Evolutionary conservation across 1,140 invertebrate genomes (phyloP).

Genomic region (Trichoplusia ni): DNA sequence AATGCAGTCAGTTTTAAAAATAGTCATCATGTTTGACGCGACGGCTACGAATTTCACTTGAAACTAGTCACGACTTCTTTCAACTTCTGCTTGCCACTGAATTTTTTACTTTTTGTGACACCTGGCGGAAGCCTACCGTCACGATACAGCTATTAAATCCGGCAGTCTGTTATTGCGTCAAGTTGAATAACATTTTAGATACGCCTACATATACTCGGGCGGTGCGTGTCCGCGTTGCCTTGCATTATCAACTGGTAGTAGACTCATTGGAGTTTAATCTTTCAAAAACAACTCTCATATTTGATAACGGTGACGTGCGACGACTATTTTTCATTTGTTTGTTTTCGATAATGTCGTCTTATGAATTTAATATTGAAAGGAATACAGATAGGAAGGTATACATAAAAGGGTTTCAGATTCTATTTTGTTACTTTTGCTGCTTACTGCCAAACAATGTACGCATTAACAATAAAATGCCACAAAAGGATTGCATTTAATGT

Average conservation of each 20-base stretch:
- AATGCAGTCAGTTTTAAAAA: slow-evolving; percentile 42
- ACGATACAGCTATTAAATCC: slow-evolving; percentile 61
- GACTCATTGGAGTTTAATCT: no score
- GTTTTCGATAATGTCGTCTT: no score
- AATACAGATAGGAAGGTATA: no score
- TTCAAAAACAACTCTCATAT: no score
- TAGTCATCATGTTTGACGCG: slow-evolving; percentile 39
- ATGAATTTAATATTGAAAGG: no score
- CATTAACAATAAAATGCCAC: slow-evolving; percentile 4
- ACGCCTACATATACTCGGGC: slow-evolving; percentile 35
- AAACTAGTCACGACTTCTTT: slow-evolving; percentile 48
- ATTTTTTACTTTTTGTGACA: slow-evolving; percentile 48
- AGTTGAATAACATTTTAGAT: slow-evolving; percentile 48
- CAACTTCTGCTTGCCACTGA: slow-evolving; percentile 39
- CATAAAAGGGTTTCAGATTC: no score
- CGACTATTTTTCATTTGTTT: slow-evolving; percentile 3
- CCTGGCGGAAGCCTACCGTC: slow-evolving; percentile 57
- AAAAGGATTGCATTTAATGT: background rate
- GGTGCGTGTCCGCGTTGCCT: slow-evolving; percentile 12
- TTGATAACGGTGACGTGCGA: no score
- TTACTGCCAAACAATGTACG: background rate
- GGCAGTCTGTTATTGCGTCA: slow-evolving; percentile 50
- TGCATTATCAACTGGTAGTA: no score
- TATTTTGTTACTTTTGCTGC: background rate
- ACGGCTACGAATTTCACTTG: slow-evolving; percentile 47